phyloP scores from a whole-genome alignment of 2,888 invertebrate species.

The Merodon equestris region DNA sequence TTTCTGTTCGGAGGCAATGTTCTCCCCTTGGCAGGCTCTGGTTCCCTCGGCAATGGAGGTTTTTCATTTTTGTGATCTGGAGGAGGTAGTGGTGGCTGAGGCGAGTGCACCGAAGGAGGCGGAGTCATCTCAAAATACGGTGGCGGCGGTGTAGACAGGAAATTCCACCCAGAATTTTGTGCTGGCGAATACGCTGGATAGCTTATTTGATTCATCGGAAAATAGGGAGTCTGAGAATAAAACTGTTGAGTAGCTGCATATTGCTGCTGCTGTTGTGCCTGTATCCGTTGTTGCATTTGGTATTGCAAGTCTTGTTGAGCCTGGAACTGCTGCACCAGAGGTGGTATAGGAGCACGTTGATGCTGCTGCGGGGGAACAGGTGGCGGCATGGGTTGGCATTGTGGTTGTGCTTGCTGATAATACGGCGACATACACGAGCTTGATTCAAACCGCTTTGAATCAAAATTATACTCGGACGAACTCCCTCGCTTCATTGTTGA shows the following conservation, averaged over 20 bases:
- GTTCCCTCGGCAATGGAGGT: constrained; percentile 47
- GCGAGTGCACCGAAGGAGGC: background rate
- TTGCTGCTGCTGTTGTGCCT: constrained; percentile 45
- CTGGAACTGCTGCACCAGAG: constrained; percentile 9
- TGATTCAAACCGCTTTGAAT: constrained; percentile 54
- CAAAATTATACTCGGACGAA: constrained; percentile 20
- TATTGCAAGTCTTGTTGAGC: constrained; percentile 31
- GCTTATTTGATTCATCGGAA: constrained; percentile 57
- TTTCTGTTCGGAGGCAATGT: too few species aligned
- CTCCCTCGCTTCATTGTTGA: constrained; percentile 45
- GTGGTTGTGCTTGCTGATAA: constrained; percentile 36
- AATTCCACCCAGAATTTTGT: constrained; percentile 39
- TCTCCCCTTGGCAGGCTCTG: constrained; percentile 27
- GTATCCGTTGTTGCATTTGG: constrained; percentile 13
- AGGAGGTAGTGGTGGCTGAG: constrained; percentile 60
- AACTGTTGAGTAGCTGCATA: constrained; percentile 42
- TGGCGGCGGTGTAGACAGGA: constrained; percentile 41
- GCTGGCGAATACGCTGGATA: constrained; percentile 50
- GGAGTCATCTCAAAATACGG: constrained; percentile 25
- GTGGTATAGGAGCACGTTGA: background rate
- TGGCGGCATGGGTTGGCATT: background rate
- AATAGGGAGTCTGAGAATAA: constrained; percentile 28
- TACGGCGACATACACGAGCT: constrained; percentile 20
- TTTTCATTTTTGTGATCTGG: constrained; percentile 46
- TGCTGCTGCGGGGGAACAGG: constrained; percentile 28